A percentile compares a stretch with the other conserved stretches of the same genome.
These are phyloP conservation scores for Falco novaeseelandiae DNA, from an alignment of 2,797 vertebrate species.

Conservation along the genomic window DNA sequence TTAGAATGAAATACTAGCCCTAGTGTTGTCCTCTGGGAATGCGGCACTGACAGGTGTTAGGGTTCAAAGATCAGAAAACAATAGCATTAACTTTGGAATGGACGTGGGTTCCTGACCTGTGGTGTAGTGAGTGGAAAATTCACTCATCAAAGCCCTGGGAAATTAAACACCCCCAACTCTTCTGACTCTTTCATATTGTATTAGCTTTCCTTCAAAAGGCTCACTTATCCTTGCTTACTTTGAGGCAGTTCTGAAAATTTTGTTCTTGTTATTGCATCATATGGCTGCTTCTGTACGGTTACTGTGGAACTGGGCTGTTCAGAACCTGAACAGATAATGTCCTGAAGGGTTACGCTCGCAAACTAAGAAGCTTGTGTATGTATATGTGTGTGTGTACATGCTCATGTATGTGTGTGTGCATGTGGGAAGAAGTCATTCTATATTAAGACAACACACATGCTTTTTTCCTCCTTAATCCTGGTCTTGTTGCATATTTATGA, in stretches of 20 bases:
- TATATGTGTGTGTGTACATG: fast-evolving
- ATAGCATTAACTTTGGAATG: conserved; percentile 41
- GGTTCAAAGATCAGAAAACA: conserved; percentile 68
- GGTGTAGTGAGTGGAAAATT: not conserved
- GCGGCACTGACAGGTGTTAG: conserved; percentile 49
- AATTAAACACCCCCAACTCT: not conserved
- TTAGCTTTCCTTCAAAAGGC: not conserved
- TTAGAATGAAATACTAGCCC: conserved; percentile 19
- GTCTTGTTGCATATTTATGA: not conserved
- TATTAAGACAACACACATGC: not conserved
- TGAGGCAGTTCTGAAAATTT: not conserved
- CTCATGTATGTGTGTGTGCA: fast-evolving
- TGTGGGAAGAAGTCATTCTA: not conserved
- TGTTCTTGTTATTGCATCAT: not conserved
- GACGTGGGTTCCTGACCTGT: conserved; percentile 23
- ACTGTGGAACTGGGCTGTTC: not conserved
- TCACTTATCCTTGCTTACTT: not conserved
- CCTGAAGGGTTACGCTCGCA: not conserved
- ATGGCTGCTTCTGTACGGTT: not conserved
- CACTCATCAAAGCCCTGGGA: conserved; percentile 2
- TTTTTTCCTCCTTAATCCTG: not conserved
- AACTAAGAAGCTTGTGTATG: not conserved
- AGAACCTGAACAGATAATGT: not conserved
- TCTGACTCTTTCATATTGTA: not conserved
- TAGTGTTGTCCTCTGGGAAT: conserved; percentile 26